Base-by-base conservation (phyloP, 2,888 invertebrate genomes). In the Drosophila lacicola region DNA sequence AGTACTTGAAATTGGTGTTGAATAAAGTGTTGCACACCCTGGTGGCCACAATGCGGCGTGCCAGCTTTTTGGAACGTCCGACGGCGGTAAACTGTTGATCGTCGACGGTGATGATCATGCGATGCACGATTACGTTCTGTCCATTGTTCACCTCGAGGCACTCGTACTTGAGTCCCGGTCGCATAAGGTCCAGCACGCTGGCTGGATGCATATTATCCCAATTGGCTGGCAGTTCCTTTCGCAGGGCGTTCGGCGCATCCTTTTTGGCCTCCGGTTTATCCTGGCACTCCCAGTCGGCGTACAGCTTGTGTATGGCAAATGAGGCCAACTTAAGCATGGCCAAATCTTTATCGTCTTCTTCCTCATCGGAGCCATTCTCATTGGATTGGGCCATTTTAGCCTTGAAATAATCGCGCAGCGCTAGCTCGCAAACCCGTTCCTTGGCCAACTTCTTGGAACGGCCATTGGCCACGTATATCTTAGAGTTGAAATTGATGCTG, bases 401-500 rank as follows among this genome's bases (percentile, higher is more conserved):
- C 14, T 14, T 39, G 14, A 39, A n/a, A 39, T 39, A 39, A n/a
- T 39, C 37, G n/a, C 37, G n/a, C n/a, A 39, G 37, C 37, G 37
- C 37, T 14, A 39, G 8, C 37, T 39, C 37, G 29, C 29, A 29
- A 29, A 29, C 29, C 29, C 29, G 29, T 29, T 29, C 29, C 14
- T 39, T 39, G 37, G 37, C 29, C 29, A 29, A 39, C 37, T 39
- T 39, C 37, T 39, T 39, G 8, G 37, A 39, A 39, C 37, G n/a
- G n/a, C n/a, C n/a, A n/a, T 8, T 39, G 37, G 37, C 37, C 37
- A 8, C 37, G 14, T 14, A 39, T 8, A 1, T 6, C 14, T 8
- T 14, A 8, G 37, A 39, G 37, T 39, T 39, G 5, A 39, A n/a
- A 6, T 39, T n/a, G n/a, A 39, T 39, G 37, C n/a, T 39, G n/a